A percentile compares a stretch with the other conserved stretches of the same genome.
These are phyloP conservation scores for Cataglyphis hispanica DNA, from an alignment of 1,140 invertebrate species.

Conservation along the genomic window DNA sequence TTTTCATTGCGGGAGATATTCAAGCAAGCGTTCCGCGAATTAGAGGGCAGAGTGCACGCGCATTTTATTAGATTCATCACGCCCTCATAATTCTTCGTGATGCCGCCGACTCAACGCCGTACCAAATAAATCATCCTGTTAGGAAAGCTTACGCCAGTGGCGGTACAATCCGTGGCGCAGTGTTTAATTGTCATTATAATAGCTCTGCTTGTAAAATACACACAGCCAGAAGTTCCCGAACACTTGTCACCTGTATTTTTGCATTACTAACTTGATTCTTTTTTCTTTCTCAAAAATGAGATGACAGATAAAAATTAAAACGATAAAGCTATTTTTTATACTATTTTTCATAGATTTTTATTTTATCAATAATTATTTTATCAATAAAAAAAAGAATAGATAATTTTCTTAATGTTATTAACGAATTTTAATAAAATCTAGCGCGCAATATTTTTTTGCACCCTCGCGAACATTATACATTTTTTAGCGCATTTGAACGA, in stretches of 20 bases:
- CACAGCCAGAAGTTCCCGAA: conserved; percentile 7
- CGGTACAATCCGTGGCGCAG: conserved; percentile 68
- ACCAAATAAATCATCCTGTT: conserved; percentile 77
- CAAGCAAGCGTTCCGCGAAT: conserved; percentile 57
- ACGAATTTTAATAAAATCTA: background rate
- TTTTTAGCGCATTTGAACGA: conserved; percentile 44
- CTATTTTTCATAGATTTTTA: background rate
- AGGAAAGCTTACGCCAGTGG: conserved; percentile 74
- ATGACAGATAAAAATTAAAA: background rate
- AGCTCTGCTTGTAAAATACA: conserved; percentile 71
- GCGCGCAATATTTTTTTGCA: background rate
- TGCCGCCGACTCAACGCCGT: conserved; percentile 64
- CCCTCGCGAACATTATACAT: background rate
- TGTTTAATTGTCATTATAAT: conserved; percentile 78
- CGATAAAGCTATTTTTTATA: background rate
- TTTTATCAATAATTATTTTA: background rate
- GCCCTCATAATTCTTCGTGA: conserved; percentile 74
- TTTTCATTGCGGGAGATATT: conserved; percentile 20
- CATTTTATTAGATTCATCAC: conserved; percentile 77
- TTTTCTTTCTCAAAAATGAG: background rate
- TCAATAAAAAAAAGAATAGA: background rate
- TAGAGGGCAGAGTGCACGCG: conserved; percentile 54
- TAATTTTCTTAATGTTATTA: background rate
- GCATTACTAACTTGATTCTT: background rate
- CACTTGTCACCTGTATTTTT: conserved; percentile 24